Conservation (phyloP, 2,113 vertebrate species). For the Hippoglossus stenolepis region DNA sequence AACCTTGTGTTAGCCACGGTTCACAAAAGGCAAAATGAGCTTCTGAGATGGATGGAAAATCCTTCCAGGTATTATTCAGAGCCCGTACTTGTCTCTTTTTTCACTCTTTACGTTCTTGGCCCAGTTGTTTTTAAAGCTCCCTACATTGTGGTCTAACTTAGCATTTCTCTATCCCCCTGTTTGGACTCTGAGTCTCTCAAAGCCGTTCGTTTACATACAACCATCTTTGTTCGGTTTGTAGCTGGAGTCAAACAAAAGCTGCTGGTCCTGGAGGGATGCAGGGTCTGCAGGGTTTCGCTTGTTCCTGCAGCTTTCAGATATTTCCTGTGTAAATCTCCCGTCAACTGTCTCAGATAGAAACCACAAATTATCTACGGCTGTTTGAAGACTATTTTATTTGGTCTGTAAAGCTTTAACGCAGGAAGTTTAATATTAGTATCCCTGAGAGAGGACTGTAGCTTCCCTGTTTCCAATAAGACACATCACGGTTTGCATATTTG, state of each 20-base stretch:
- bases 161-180: neutral
- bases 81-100: neutral
- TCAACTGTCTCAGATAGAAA: conserved; percentile 15
- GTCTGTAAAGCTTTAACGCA: neutral
- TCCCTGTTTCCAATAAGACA: neutral
- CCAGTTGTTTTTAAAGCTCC: conserved; percentile 3
- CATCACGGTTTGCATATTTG: neutral
- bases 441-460: neutral
- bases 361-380: conserved; percentile 19
- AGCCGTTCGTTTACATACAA: conserved; percentile 11
- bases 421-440: neutral
- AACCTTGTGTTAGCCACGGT: neutral
- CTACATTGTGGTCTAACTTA: neutral
- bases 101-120: conserved; percentile 15
- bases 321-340: conserved; percentile 33
- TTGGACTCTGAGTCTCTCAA: neutral
- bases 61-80: neutral
- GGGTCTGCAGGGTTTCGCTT: conserved; percentile 55
- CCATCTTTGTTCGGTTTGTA: conserved; percentile 8
- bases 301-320: conserved; percentile 19
- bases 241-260: conserved; percentile 14
- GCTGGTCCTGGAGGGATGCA: conserved; percentile 64
- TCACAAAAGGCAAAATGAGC: neutral
- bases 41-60: neutral
- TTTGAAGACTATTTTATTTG: neutral